Base-by-base conservation (phyloP, 2,888 invertebrate species). In the Scaptomyza caliginosa region DNA sequence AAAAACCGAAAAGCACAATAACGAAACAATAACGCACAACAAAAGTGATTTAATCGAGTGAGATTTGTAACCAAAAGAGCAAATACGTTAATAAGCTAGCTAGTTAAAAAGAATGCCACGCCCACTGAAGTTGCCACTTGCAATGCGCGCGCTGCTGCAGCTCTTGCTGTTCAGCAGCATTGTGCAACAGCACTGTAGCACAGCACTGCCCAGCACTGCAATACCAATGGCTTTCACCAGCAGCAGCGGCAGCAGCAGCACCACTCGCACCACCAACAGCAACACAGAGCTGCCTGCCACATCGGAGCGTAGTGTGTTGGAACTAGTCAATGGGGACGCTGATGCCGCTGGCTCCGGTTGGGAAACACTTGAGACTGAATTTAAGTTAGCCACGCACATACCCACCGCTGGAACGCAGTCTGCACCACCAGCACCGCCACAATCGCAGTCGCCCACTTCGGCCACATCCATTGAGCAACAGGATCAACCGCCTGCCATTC, bases 391-490 rank as follows among this genome's bases (percentile, higher is more conserved):
- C 40, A 74, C 78, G 40, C 60, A 56, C 36, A 70, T 48, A 45
- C 58, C 71, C 34, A n/a, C 58, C 32, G 21, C 56, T 11, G n/a
- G n/a, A 24, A 48, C 55, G n/a, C 28, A 28, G 26, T 26, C 43
- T 10, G 19, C 45, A 28, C 34, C 8, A 34, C 16, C 32, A 16
- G 0, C 30, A 30, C 30, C n/a, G 6, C 13, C 6, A 32, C 13
- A 13, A 32, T 3, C 13, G 16, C n/a, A 11, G 5, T 30, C 30
- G n/a, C 70, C 79, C 60, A 89, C 89, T 8, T 63, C 85, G 10
- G 76, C 89, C 40, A 85, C 88, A 10, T 89, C 89, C 50, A 83
- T 88, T 55, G 90, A 90, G 70, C 90, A 90, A 49, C 90, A 90
- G 59, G 89, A 89, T 76, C 89, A 89, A 46, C 89, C 89, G 1